phyloP scores from a whole-genome alignment of 2,888 invertebrate species.

The Catocala nupta region DNA sequence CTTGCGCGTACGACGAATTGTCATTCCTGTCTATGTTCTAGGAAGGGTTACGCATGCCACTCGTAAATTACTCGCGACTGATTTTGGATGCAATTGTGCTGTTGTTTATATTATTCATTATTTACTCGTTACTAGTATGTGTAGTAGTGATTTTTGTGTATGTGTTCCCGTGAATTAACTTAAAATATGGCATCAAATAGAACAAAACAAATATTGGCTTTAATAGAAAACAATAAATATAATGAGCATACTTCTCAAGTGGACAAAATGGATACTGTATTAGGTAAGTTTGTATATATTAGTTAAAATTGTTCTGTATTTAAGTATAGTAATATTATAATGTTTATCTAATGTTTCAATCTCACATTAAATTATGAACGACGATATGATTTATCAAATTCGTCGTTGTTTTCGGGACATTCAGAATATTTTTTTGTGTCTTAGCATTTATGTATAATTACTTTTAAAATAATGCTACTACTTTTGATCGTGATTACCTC shows the following conservation, averaged over 20 bases:
- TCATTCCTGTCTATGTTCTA: neutral
- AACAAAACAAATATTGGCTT: neutral
- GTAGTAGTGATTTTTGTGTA: too few relatives aligned
- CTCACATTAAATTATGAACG: too few relatives aligned
- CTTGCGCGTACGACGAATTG: neutral
- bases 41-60: neutral
- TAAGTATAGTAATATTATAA: too few relatives aligned
- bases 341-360: too few relatives aligned
- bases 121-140: too few relatives aligned
- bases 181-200: neutral
- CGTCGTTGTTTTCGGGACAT: neutral
- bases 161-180: too few relatives aligned
- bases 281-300: too few relatives aligned
- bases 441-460: neutral
- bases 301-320: too few relatives aligned
- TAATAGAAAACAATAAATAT: neutral
- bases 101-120: slow-evolving; percentile 1
- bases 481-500: too few relatives aligned
- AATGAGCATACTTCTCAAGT: neutral
- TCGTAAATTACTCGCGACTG: too few relatives aligned
- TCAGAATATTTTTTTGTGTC: neutral
- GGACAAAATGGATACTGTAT: too few relatives aligned
- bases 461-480: neutral
- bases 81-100: neutral
- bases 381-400: neutral